Evolutionary conservation across 37 sponge, comb jelly and placozoan genomes (phyloP).

Genomic region (Agelas oroides): DNA sequence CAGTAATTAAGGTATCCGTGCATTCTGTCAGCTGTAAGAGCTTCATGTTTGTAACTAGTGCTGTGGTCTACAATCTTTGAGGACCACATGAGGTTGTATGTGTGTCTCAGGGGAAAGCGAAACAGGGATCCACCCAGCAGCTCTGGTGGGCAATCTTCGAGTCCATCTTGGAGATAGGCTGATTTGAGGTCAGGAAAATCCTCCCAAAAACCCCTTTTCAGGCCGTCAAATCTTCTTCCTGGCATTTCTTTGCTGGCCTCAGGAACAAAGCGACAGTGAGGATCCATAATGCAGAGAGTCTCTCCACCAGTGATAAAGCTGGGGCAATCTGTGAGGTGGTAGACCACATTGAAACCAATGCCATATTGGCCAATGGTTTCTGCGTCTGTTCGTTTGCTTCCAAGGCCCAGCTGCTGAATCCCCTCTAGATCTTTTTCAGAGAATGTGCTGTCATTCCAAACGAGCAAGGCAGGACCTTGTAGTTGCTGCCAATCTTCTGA

Average conservation of each 20-base stretch:
- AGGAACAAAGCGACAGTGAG: conserved; percentile 43
- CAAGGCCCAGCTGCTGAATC: conserved; percentile 63
- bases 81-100: neutral
- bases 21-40: conserved; percentile 32
- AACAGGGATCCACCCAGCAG: conserved; percentile 66
- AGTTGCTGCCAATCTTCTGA: conserved; percentile 65
- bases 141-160: conserved; percentile 19
- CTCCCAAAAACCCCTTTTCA: conserved; percentile 48
- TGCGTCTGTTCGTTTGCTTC: conserved; percentile 56
- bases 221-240: conserved; percentile 31
- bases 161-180: conserved; percentile 28
- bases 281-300: conserved; percentile 43
- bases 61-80: conserved; percentile 39
- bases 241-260: conserved; percentile 11
- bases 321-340: conserved; percentile 79
- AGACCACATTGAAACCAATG: conserved; percentile 80
- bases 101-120: conserved; percentile 71
- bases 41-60: neutral
- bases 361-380: conserved; percentile 71
- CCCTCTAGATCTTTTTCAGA: conserved; percentile 61
- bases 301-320: conserved; percentile 53
- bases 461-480: conserved; percentile 66
- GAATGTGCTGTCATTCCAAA: conserved; percentile 63
- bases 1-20: conserved; percentile 20
- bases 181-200: conserved; percentile 57